Evolutionary conservation across 2,888 invertebrate species (phyloP), one percentile per base, ranked within the genome.

Genomic region (Drosophila sordidula): DNA sequence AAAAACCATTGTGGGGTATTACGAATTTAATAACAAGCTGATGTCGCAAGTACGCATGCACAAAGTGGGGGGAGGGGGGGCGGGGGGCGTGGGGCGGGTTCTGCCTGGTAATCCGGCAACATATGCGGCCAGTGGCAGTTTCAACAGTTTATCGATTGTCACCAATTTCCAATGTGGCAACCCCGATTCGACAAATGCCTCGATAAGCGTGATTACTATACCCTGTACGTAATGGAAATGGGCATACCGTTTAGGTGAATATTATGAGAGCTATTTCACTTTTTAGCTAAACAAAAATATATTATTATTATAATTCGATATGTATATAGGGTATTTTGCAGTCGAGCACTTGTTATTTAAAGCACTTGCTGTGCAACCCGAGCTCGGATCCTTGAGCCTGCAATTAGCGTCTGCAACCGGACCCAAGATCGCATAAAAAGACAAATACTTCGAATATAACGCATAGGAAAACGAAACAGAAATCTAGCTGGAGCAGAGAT

Each of bases 1-100:
- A 78, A 77, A 77, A 77, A 51, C 56, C 63, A 46, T 78, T 75
- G 78, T 73, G 16, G 39, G 42, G 61, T 78, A 78, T 75, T 73
- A 75, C 78, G 55, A 75, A 45, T 77, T 78, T 73, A 78, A 65
- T 78, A 77, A 61, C 46, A 58, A 62, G 55, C 36, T 55, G 44
- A 58, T 75, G 75, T 65, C 75, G 79, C 70, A 76, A 76, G 34
- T 50, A 41, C 38, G 12, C 38, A 16, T 9, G 29, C 49, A 49
- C 49, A 12, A 11, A 49, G n/a, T 18, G 29, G 22, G 32, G 3
- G 11, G 9, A 1, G 5, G 36, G 4, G 22, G 12, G 16, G 3
- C 5, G 44, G 9, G 39, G 16, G 16, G 6, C 4, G 8, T 16
- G 26, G n/a, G 8, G 4, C 25, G 9, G 8, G 41, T 26, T 34